phyloP scores from a whole-genome alignment of 2,797 vertebrate species.

The Rallus crepitans region DNA sequence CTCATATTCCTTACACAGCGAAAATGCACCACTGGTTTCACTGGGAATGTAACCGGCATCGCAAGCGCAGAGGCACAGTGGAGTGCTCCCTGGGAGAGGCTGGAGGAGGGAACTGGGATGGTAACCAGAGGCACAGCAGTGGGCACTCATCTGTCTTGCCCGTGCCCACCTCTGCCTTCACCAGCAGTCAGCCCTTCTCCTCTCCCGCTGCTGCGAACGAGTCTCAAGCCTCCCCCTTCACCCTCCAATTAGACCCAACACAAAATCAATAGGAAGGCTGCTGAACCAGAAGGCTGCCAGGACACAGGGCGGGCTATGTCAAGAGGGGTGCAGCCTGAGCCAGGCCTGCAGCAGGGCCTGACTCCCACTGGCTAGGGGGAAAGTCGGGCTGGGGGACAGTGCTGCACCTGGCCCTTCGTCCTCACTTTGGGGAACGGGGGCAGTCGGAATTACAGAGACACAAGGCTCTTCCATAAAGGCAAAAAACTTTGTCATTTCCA shows the following conservation, averaged over 20 bases:
- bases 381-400: neutral
- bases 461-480: neutral
- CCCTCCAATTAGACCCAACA: neutral
- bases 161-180: neutral
- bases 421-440: neutral
- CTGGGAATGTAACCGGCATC: neutral
- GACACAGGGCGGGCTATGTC: neutral
- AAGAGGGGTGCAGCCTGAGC: accelerated
- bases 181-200: neutral
- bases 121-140: neutral
- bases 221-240: neutral
- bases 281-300: neutral
- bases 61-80: no score
- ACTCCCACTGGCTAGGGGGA: accelerated
- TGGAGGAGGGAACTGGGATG: neutral
- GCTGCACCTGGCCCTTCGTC: neutral
- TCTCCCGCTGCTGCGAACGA: accelerated
- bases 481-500: neutral
- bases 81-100: neutral
- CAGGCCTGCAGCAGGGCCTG: neutral
- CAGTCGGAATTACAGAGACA: accelerated
- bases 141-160: neutral
- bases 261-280: neutral
- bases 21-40: neutral
- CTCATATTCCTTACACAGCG: neutral